These are phyloP conservation scores for Diarsia mendica DNA, from an alignment of 2,888 invertebrate species.

Conservation along the genomic window DNA sequence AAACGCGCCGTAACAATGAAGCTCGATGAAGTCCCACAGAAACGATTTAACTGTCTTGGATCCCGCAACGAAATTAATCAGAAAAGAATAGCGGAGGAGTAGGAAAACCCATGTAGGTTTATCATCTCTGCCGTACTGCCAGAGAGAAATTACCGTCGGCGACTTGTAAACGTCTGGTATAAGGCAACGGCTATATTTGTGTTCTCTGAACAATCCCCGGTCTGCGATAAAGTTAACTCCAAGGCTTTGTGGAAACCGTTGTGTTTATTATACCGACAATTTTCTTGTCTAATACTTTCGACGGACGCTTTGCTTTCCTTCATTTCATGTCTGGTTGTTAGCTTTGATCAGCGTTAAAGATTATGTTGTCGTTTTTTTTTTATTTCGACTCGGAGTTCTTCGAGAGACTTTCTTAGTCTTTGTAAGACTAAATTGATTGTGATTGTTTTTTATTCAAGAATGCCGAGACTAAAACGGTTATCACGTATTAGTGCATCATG, in stretches of 20 bases:
- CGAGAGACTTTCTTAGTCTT: too few relatives aligned
- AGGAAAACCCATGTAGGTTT: constrained; percentile 4
- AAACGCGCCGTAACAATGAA: too few relatives aligned
- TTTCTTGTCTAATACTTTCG: constrained; percentile 47
- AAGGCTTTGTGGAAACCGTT: constrained; percentile 39
- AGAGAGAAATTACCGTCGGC: constrained; percentile 36
- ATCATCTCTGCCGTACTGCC: constrained; percentile 19
- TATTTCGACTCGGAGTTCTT: not conserved
- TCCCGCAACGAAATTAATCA: too few relatives aligned
- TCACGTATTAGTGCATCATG: too few relatives aligned
- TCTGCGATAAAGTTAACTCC: constrained; percentile 54
- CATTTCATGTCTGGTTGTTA: constrained; percentile 18
- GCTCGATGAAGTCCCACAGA: too few relatives aligned
- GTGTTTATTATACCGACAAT: constrained; percentile 51
- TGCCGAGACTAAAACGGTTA: too few relatives aligned
- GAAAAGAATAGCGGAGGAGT: too few relatives aligned
- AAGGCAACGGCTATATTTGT: constrained; percentile 47
- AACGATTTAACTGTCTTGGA: too few relatives aligned
- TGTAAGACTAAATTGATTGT: too few relatives aligned
- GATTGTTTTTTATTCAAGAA: too few relatives aligned
- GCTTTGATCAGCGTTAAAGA: constrained; percentile 22
- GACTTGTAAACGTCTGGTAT: constrained; percentile 49
- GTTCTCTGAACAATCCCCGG: constrained; percentile 49
- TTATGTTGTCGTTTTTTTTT: constrained; percentile 27
- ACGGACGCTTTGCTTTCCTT: constrained; percentile 26